A percentile compares a stretch with the other conserved stretches of the same genome.
These are phyloP conservation scores for Heliopora coerulea DNA, from an alignment of 92 coral and sea anemone genomes.

Conservation along the genomic window DNA sequence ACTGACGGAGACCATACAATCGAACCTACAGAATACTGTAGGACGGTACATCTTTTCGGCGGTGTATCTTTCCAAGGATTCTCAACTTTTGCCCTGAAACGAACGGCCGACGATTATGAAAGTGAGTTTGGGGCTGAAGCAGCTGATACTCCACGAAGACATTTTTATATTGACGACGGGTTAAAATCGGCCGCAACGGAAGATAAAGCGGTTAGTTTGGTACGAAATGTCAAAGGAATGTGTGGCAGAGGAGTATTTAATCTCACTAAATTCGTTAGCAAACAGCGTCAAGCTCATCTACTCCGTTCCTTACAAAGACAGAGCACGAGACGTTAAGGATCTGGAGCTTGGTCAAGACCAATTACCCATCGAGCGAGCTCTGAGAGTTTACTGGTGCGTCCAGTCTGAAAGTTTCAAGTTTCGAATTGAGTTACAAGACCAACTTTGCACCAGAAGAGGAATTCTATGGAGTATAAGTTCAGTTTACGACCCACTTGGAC, in stretches of 20 bases:
- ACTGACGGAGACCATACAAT: not conserved
- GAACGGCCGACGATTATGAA: not conserved
- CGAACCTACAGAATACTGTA: not conserved
- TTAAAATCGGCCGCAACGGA: not conserved
- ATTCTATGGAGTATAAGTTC: not conserved
- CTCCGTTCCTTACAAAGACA: not conserved
- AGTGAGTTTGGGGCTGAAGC: not conserved
- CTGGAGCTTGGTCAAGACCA: not conserved
- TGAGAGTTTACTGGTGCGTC: conserved; percentile 2
- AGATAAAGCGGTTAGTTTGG: not conserved
- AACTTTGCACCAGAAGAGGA: not conserved
- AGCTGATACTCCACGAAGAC: not conserved
- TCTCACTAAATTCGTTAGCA: not conserved
- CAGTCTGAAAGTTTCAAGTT: not conserved
- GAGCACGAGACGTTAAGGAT: not conserved
- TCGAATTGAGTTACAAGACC: not conserved
- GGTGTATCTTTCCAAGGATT: not conserved
- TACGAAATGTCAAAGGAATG: not conserved
- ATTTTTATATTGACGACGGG: conserved; percentile 12
- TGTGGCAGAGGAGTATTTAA: not conserved
- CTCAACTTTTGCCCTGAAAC: not conserved
- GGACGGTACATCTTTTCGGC: conserved; percentile 5
- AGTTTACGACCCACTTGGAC: not conserved
- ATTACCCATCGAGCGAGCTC: not conserved
- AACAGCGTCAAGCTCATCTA: not conserved